Conservation (phyloP, 2,113 vertebrate genomes). For the Nothoprocta pentlandii region DNA sequence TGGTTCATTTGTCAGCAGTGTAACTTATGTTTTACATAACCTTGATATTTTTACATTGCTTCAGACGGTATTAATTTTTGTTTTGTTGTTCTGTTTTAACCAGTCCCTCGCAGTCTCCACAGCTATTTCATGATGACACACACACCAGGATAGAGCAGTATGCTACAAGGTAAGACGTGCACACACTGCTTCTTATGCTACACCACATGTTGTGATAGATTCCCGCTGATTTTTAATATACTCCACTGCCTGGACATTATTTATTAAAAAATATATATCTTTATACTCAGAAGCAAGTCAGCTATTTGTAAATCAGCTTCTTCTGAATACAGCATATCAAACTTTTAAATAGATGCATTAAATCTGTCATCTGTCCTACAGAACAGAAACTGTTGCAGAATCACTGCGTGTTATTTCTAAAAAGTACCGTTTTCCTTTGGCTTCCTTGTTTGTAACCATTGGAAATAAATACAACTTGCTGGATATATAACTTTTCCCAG, state of each 20-base stretch:
- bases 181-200: neutral
- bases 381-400: neutral
- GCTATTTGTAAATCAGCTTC: neutral
- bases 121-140: slow-evolving; percentile 95
- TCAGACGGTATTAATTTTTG: neutral
- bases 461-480: neutral
- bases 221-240: neutral
- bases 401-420: neutral
- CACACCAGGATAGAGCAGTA: slow-evolving; percentile 97
- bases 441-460: neutral
- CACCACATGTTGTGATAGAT: neutral
- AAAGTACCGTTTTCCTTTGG: neutral
- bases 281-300: neutral
- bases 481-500: neutral
- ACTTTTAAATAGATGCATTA: neutral
- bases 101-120: slow-evolving; percentile 92
- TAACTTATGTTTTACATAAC: slow-evolving; percentile 38
- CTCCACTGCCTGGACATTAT: neutral
- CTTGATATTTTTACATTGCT: neutral
- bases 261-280: neutral
- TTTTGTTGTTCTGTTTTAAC: slow-evolving; percentile 26
- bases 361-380: neutral
- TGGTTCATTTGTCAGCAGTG: slow-evolving; percentile 26
- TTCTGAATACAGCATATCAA: neutral
- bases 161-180: slow-evolving; percentile 88